These are phyloP conservation scores for Meloidogyne chitwoodi DNA, from an alignment of 1,140 invertebrate species.

Conservation along the genomic window DNA sequence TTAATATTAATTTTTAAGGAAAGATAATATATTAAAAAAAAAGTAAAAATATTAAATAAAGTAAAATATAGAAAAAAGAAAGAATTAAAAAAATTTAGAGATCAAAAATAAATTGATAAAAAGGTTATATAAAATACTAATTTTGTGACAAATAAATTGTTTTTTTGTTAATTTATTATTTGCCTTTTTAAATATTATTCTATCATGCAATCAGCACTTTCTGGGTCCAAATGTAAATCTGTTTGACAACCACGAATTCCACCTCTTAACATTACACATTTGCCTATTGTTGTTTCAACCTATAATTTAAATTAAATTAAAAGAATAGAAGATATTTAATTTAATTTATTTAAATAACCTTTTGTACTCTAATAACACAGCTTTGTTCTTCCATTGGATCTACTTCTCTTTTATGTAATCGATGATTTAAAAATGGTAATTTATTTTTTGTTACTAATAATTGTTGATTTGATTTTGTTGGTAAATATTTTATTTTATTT, in stretches of 20 bases:
- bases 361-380: too few species aligned
- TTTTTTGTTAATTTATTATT: not conserved
- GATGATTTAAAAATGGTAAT: too few species aligned
- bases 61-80: not conserved
- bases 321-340: too few species aligned
- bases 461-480: too few species aligned
- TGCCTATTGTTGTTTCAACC: constrained; percentile 13
- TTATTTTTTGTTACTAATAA: too few species aligned
- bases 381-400: too few species aligned
- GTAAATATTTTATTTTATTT: too few species aligned
- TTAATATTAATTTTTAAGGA: not conserved
- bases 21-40: not conserved
- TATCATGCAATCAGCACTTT: constrained; percentile 20
- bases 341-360: too few species aligned
- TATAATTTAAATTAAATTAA: not conserved
- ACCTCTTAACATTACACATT: constrained; percentile 20
- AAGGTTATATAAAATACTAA: too few species aligned
- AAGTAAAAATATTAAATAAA: not conserved
- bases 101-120: not conserved
- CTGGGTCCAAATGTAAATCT: constrained; percentile 20
- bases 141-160: too few species aligned
- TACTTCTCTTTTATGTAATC: too few species aligned
- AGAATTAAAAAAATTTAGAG: not conserved
- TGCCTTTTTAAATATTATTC: not conserved
- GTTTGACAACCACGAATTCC: constrained; percentile 17